These are phyloP conservation scores for Montipora capricornis DNA, from an alignment of 64 coral and sea anemone species.

Conservation along the genomic window DNA sequence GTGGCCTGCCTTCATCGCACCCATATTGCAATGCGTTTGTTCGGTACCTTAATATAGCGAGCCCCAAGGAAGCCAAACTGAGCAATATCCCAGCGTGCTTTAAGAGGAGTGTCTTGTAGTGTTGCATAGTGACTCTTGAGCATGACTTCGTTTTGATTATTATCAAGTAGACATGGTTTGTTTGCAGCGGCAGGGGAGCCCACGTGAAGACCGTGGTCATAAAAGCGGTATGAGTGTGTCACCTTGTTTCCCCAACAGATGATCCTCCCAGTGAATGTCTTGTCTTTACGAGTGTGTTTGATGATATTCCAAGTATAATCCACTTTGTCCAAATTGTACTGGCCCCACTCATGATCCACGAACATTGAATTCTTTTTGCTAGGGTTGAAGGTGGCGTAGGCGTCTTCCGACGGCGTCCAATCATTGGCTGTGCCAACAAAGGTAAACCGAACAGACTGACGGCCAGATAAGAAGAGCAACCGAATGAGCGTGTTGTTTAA, in stretches of 20 bases:
- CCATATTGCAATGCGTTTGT: constrained; percentile 95
- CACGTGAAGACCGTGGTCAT: constrained; percentile 93
- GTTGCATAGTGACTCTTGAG: constrained; percentile 95
- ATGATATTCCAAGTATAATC: constrained; percentile 99
- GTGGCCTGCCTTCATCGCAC: constrained; percentile 65
- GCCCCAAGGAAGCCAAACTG: constrained; percentile 97
- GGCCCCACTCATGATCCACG: constrained; percentile 80
- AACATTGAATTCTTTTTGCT: constrained; percentile 87
- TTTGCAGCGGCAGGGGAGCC: constrained; percentile 76
- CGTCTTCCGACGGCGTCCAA: constrained; percentile 94
- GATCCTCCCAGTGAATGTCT: constrained; percentile 76
- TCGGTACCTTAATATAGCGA: constrained; percentile 77
- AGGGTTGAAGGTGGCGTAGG: constrained; percentile 93
- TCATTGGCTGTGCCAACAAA: constrained; percentile 81
- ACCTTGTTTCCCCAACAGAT: constrained; percentile 99
- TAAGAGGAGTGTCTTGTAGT: constrained; percentile 72
- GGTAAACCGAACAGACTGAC: constrained; percentile 89
- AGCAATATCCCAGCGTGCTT: constrained; percentile 90
- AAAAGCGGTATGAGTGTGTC: constrained; percentile 80
- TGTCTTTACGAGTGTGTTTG: constrained; percentile 70
- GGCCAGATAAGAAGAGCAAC: constrained; percentile 85
- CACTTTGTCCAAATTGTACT: constrained; percentile 72
- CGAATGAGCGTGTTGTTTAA: constrained; percentile 91
- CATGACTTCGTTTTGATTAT: constrained; percentile 96
- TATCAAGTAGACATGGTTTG: constrained; percentile 88